Conservation (phyloP, 2,797 vertebrate genomes). For the Characodon lateralis region DNA sequence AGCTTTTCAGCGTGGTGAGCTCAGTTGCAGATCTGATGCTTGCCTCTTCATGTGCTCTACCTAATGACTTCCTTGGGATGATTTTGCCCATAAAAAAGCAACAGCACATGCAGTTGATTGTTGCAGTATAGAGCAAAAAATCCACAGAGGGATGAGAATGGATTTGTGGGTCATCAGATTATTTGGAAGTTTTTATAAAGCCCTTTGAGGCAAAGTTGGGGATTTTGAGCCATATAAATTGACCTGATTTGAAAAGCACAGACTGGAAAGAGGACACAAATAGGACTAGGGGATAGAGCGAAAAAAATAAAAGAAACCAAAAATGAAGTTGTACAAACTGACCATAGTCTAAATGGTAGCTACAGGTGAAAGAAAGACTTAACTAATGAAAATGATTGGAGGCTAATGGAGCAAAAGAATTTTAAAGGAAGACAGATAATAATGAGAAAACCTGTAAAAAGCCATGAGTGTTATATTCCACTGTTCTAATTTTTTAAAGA, state of each 20-base stretch:
- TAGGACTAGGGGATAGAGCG: not conserved
- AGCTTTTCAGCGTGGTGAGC: not conserved
- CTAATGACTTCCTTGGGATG: not conserved
- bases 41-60: not conserved
- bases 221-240: constrained; percentile 18
- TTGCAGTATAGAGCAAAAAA: not conserved
- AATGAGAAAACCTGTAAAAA: constrained; percentile 3
- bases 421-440: constrained; percentile 13
- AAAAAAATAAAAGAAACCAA: constrained; percentile 1
- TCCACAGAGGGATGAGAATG: constrained; percentile 10
- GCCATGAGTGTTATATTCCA: constrained; percentile 5
- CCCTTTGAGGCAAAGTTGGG: constrained; percentile 5
- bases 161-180: constrained; percentile 24
- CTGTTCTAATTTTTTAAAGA: not conserved
- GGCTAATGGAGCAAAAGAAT: not conserved
- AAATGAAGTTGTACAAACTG: constrained; percentile 8
- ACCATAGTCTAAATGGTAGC: constrained; percentile 20
- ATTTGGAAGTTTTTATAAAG: constrained; percentile 6
- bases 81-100: not conserved
- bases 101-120: not conserved
- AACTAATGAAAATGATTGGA: constrained; percentile 20
- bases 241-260: constrained; percentile 17
- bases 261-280: constrained; percentile 8
- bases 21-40: not conserved
- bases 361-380: constrained; percentile 6